phyloP scores from a whole-genome alignment of 1,140 invertebrate species.

The Halotydeus destructor region DNA sequence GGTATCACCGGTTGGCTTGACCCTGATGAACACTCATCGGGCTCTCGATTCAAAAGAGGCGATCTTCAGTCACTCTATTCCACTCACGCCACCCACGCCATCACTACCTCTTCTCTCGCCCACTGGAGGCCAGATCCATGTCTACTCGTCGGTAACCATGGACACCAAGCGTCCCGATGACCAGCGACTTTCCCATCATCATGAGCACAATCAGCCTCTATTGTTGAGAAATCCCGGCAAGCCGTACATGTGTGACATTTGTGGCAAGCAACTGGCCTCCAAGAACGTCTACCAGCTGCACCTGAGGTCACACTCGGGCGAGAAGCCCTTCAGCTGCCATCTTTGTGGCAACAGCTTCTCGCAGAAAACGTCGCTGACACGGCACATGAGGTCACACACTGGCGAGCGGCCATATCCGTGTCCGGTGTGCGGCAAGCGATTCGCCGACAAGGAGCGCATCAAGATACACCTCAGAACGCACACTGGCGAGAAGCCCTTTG shows the following conservation, averaged over 20 bases:
- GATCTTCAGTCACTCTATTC: too few species aligned
- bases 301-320: conserved; percentile 53
- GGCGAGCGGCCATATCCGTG: conserved; percentile 26
- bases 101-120: too few species aligned
- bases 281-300: conserved; percentile 31
- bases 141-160: too few species aligned
- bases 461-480: conserved; percentile 53
- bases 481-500: conserved; percentile 43
- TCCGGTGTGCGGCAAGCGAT: conserved; percentile 18
- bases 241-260: conserved; percentile 17
- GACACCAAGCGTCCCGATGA: too few species aligned
- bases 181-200: too few species aligned
- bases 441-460: conserved; percentile 20
- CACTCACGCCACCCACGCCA: too few species aligned
- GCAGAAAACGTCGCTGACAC: conserved; percentile 41
- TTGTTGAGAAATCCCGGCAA: conserved; percentile 18
- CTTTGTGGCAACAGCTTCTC: conserved; percentile 74
- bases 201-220: too few species aligned
- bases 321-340: conserved; percentile 64
- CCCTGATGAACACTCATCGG: too few species aligned
- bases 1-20: too few species aligned
- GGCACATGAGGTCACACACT: conserved; percentile 44
- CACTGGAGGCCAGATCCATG: too few species aligned
- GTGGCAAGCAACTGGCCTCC: conserved; percentile 18
- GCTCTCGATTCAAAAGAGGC: too few species aligned